Conservation (phyloP, 30 jellyfish, hydroid and myxozoan genomes). For the Cassiopea xamachana region DNA sequence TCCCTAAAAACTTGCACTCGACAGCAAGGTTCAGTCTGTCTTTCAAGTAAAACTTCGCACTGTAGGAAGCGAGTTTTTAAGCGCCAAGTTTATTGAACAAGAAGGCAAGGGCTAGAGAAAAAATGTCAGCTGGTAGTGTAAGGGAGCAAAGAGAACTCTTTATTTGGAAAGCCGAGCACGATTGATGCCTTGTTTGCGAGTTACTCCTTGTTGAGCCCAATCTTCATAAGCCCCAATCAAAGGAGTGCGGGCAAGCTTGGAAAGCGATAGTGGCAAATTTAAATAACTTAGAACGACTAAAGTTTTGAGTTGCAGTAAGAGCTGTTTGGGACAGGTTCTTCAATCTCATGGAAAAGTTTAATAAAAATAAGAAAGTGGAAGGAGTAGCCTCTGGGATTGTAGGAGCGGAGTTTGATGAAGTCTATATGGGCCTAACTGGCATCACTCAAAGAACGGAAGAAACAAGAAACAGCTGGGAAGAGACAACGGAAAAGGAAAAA, state of each 20-base stretch:
- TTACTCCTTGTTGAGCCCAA: slow-evolving; percentile 65
- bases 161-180: slow-evolving; percentile 69
- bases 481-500: slow-evolving; percentile 37
- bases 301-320: slow-evolving; percentile 53
- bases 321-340: slow-evolving; percentile 70
- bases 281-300: slow-evolving; percentile 44
- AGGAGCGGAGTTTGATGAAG: slow-evolving; percentile 6
- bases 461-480: neutral
- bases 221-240: slow-evolving; percentile 50
- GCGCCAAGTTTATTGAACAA: neutral
- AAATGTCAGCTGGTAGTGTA: slow-evolving; percentile 25
- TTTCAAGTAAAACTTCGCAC: slow-evolving; percentile 27
- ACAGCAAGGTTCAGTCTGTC: slow-evolving; percentile 42
- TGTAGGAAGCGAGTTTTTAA: slow-evolving; percentile 28
- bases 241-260: slow-evolving; percentile 82
- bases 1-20: slow-evolving; percentile 62
- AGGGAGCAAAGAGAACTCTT: slow-evolving; percentile 48
- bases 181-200: slow-evolving; percentile 41
- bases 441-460: slow-evolving; percentile 21
- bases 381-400: slow-evolving; percentile 9
- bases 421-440: slow-evolving; percentile 23
- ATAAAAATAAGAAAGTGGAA: slow-evolving; percentile 26
- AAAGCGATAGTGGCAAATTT: slow-evolving; percentile 37
- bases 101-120: neutral
- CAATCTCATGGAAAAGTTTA: slow-evolving; percentile 39